Evolutionary conservation across 2,113 vertebrate species (phyloP).

Genomic region (Eira barbara): DNA sequence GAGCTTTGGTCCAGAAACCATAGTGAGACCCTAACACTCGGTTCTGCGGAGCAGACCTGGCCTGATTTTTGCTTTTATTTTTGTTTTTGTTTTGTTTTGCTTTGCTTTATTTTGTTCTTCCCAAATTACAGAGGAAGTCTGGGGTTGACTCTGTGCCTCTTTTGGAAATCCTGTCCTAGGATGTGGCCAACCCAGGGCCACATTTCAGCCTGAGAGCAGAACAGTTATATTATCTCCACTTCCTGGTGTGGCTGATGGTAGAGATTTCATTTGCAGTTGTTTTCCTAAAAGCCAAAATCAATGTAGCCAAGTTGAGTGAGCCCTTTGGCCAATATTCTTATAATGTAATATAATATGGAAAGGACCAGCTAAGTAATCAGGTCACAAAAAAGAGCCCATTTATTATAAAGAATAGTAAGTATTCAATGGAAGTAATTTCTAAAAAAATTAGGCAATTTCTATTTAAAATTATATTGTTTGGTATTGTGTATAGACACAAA

Average conservation of each 20-base stretch:
- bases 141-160: background rate
- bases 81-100: background rate
- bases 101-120: background rate
- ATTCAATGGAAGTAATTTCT: background rate
- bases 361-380: background rate
- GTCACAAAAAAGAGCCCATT: background rate
- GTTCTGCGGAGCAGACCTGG: background rate
- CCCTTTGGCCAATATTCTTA: background rate
- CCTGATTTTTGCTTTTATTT: background rate
- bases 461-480: constrained; percentile 23
- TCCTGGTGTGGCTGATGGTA: background rate
- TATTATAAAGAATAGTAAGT: background rate
- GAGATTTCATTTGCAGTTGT: background rate
- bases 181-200: background rate
- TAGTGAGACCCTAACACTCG: background rate
- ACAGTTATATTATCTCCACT: background rate
- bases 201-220: background rate
- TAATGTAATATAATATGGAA: background rate
- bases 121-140: background rate
- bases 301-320: background rate
- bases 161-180: background rate
- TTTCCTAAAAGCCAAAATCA: background rate
- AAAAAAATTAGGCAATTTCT: constrained; percentile 8
- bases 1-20: background rate
- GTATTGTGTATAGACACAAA: background rate